These are phyloP conservation scores for Timandra comae DNA, from an alignment of 2,888 invertebrate genomes.

Conservation along the genomic window DNA sequence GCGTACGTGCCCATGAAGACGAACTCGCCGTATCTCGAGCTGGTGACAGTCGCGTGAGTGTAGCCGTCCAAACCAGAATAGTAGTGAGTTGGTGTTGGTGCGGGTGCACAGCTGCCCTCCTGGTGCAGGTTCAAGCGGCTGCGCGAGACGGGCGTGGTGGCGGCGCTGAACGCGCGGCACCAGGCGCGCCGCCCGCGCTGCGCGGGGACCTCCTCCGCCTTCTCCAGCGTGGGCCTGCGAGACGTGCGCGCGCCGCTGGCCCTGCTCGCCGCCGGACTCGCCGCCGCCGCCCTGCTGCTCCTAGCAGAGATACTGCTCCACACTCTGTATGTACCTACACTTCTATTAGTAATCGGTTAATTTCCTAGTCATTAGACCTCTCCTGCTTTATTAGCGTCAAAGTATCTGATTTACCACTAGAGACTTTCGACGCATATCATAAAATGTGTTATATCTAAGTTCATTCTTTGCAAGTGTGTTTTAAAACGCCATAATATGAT, in stretches of 20 bases:
- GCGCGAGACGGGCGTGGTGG: constrained; percentile 74
- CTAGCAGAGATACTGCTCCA: constrained; percentile 32
- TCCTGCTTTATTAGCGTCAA: too few species aligned
- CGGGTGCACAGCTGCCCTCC: too few species aligned
- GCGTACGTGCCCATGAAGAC: constrained; percentile 47
- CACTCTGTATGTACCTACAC: constrained; percentile 31
- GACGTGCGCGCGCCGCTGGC: constrained; percentile 63
- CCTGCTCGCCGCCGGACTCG: constrained; percentile 55
- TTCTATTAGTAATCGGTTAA: too few species aligned
- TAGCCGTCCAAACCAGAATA: too few species aligned
- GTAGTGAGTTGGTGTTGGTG: too few species aligned
- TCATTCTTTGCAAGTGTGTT: too few species aligned
- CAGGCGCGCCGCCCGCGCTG: constrained; percentile 47
- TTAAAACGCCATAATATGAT: too few species aligned
- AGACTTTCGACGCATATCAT: too few species aligned
- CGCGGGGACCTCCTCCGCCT: constrained; percentile 34
- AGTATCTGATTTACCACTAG: too few species aligned
- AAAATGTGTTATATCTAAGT: too few species aligned
- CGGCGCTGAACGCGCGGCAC: constrained; percentile 34
- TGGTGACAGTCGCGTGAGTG: too few species aligned
- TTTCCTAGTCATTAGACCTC: too few species aligned
- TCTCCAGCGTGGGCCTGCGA: constrained; percentile 65
- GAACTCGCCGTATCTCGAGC: constrained; percentile 51
- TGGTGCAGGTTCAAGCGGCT: constrained; percentile 68
- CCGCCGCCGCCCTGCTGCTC: constrained; percentile 34